Base-by-base conservation (phyloP, 2,888 invertebrate genomes). In the Philonicus albiceps region DNA sequence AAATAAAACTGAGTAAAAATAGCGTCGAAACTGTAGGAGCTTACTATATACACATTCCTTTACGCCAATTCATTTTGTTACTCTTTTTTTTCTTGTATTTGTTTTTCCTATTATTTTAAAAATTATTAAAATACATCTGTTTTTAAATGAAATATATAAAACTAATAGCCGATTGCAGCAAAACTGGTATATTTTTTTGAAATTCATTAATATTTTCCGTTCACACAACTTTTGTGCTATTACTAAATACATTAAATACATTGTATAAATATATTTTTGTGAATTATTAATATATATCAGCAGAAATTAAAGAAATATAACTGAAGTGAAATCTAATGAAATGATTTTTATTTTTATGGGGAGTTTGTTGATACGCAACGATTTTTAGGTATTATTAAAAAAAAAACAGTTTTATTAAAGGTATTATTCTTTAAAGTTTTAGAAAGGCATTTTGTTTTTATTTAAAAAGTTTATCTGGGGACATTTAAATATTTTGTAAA, bases 241-340 rank as follows among this genome's bases (percentile, higher is more conserved):
- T 78, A 78, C 49, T 78, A 49, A 43, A 78, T 78, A 78, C 49
- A 74, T 74, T 78, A 49, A 43, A 78, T 78, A 78, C 49, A 74
- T 74, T 74, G 37, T 76, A 76, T 76, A 40, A 76, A 40, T 76
- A 76, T 76, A 81, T 81, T 81, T 81, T 81, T 81, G 81, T 81
- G 81, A 81, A 55, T 81, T 81, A 81, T 81, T 55, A 81, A 81
- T 81, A 81, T 81, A 81, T 81, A 81, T 81, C 80, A 80, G 31
- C 43, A 64, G 64, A 64, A 64, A 74, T 74, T 37, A 74, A 74
- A 74, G 31, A 34, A 74, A 74, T 74, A 74, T 34, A 74, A 74
- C 13, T 37, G 74, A 74, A 31, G 37, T 74, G 31, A 74, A 74
- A 34, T 19, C 74, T 34, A 34, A 34, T 16, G 3, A 27, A 74